Evolutionary conservation across 2,113 vertebrate genomes (phyloP).

Genomic region (Atherinomorus stipes): DNA sequence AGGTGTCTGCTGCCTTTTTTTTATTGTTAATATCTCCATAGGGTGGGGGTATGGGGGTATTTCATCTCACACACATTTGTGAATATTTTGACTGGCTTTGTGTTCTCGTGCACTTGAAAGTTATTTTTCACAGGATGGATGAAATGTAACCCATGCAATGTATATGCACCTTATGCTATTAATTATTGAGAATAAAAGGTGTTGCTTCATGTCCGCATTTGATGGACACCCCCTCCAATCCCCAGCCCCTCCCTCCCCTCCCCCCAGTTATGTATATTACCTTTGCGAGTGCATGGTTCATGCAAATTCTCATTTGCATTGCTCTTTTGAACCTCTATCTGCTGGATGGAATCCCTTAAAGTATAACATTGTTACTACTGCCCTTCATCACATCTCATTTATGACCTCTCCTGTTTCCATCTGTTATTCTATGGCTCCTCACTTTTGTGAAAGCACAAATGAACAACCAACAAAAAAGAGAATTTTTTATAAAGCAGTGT

Average conservation of each 20-base stretch:
- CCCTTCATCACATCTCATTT: slow-evolving; percentile 70
- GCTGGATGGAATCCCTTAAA: slow-evolving; percentile 62
- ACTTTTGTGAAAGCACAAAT: slow-evolving; percentile 32
- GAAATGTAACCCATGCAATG: slow-evolving; percentile 65
- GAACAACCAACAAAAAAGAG: slow-evolving; percentile 30
- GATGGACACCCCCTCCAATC: slow-evolving; percentile 50
- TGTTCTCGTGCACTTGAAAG: slow-evolving; percentile 71
- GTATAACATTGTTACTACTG: slow-evolving; percentile 45
- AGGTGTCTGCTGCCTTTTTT: slow-evolving; percentile 60
- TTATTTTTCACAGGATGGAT: slow-evolving; percentile 72
- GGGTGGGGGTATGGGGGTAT: slow-evolving; percentile 37
- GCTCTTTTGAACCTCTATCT: slow-evolving; percentile 64
- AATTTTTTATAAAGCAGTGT: slow-evolving; percentile 9
- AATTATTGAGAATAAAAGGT: slow-evolving; percentile 76
- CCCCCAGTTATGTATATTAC: slow-evolving; percentile 80
- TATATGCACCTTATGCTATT: slow-evolving; percentile 67
- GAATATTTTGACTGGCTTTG: slow-evolving; percentile 59
- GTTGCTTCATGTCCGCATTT: slow-evolving; percentile 76
- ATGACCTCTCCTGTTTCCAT: slow-evolving; percentile 64
- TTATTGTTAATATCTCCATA: slow-evolving; percentile 35
- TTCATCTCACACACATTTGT: slow-evolving; percentile 70
- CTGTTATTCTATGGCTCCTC: slow-evolving; percentile 20
- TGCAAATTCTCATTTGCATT: slow-evolving; percentile 78
- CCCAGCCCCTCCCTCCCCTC: slow-evolving; percentile 25
- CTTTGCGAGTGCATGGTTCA: slow-evolving; percentile 71